These are phyloP conservation scores for Calameuta idolon DNA, from an alignment of 2,888 invertebrate genomes.

Conservation along the genomic window DNA sequence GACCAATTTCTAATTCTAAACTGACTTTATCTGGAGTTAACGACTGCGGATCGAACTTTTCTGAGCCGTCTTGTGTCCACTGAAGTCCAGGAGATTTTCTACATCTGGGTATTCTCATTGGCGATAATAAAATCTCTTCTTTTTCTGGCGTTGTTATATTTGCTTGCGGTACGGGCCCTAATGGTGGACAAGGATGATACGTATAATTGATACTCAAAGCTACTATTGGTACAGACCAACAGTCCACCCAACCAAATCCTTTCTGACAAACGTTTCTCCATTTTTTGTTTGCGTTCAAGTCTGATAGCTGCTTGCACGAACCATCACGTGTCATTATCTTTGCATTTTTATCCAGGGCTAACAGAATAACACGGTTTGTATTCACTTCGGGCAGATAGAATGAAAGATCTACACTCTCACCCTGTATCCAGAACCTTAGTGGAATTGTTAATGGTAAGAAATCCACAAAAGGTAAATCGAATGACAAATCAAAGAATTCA, in stretches of 20 bases:
- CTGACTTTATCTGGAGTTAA: slow-evolving; percentile 90
- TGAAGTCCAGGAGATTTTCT: slow-evolving; percentile 78
- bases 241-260: slow-evolving; percentile 90
- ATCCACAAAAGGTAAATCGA: slow-evolving; percentile 94
- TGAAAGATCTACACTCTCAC: slow-evolving; percentile 91
- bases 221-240: slow-evolving; percentile 95
- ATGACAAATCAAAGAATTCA: slow-evolving; percentile 91
- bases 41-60: slow-evolving; percentile 88
- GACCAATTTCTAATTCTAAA: slow-evolving; percentile 94
- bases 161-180: slow-evolving; percentile 89
- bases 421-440: slow-evolving; percentile 93
- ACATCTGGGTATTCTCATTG: slow-evolving; percentile 88
- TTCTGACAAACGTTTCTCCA: slow-evolving; percentile 87
- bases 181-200: slow-evolving; percentile 92
- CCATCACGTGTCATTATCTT: slow-evolving; percentile 86
- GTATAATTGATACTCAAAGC: slow-evolving; percentile 91
- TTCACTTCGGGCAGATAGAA: slow-evolving; percentile 93
- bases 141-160: slow-evolving; percentile 95
- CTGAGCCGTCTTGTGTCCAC: slow-evolving; percentile 75
- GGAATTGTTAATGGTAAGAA: slow-evolving; percentile 92
- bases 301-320: slow-evolving; percentile 70
- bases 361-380: slow-evolving; percentile 84
- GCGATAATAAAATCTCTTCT: slow-evolving; percentile 91
- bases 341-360: slow-evolving; percentile 89
- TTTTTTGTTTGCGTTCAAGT: slow-evolving; percentile 71